These are phyloP conservation scores for Acheta domesticus DNA, from an alignment of 2,888 invertebrate genomes.

Conservation along the genomic window DNA sequence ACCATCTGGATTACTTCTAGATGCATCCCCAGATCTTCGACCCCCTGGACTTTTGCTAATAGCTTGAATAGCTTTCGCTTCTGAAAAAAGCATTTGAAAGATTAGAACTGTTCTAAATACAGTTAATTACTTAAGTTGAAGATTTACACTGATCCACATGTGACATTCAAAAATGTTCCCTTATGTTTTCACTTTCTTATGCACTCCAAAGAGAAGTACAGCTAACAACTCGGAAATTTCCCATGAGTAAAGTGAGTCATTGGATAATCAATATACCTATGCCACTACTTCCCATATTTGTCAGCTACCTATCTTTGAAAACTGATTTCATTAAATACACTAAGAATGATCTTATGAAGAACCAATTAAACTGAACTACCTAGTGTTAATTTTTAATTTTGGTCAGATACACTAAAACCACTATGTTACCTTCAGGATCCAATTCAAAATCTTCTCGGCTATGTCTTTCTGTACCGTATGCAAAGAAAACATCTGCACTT, in stretches of 20 bases:
- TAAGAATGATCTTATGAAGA: constrained; percentile 18
- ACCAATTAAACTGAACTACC: too few species aligned
- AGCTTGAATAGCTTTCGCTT: constrained; percentile 48
- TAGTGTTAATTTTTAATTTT: too few species aligned
- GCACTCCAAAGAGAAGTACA: too few species aligned
- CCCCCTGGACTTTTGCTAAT: constrained; percentile 42
- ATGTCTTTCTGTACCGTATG: constrained; percentile 87
- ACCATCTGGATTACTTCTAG: neutral
- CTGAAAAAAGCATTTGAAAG: constrained; percentile 40
- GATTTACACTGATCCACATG: too few species aligned
- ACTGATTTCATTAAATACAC: neutral
- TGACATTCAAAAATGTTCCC: too few species aligned
- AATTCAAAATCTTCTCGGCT: constrained; percentile 89
- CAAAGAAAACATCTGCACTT: constrained; percentile 88
- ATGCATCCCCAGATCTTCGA: neutral
- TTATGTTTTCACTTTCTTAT: too few species aligned
- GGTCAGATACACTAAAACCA: too few species aligned
- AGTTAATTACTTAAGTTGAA: too few species aligned
- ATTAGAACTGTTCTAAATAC: too few species aligned
- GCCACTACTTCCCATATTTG: too few species aligned
- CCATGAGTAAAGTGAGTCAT: neutral
- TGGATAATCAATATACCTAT: too few species aligned
- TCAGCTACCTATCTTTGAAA: too few species aligned
- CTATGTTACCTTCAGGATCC: constrained; percentile 72
- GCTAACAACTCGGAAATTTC: neutral